Percentiles rank a stretch among this genome's conserved stretches.
phyloP scores from a whole-genome alignment of 2,797 vertebrate species.

The Myioborus miniatus region DNA sequence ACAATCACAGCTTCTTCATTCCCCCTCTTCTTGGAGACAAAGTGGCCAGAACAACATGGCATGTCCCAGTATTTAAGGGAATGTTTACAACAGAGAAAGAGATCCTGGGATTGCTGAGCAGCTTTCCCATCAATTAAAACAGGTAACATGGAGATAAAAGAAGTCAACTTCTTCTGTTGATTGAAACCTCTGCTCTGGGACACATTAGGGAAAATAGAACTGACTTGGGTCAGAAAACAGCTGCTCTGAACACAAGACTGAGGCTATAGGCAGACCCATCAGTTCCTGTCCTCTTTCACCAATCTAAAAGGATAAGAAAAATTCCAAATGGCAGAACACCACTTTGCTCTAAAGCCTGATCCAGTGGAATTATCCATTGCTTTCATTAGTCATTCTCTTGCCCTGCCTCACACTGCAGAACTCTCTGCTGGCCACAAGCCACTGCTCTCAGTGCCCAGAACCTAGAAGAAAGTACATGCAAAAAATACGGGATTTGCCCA shows the following conservation, averaged over 20 bases:
- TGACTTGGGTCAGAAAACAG: neutral
- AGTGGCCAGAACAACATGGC: neutral
- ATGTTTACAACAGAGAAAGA: neutral
- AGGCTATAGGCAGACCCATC: neutral
- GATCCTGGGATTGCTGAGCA: neutral
- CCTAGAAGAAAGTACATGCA: neutral
- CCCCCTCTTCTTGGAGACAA: neutral
- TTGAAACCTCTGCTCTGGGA: neutral
- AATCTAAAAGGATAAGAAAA: neutral
- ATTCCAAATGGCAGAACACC: neutral
- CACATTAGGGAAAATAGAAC: neutral
- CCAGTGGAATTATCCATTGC: neutral
- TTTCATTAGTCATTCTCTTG: neutral
- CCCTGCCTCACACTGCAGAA: neutral
- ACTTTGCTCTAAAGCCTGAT: neutral
- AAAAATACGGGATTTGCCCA: neutral
- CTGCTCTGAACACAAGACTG: neutral
- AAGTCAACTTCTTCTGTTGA: neutral
- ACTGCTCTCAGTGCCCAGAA: neutral
- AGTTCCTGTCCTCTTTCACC: neutral
- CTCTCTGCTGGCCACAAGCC: neutral
- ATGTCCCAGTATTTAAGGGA: neutral
- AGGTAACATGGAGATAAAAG: neutral
- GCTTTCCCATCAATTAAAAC: neutral
- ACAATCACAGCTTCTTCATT: neutral